Evolutionary conservation across 2,888 invertebrate species (phyloP).

Genomic region (Lasioglossum marginatum): DNA sequence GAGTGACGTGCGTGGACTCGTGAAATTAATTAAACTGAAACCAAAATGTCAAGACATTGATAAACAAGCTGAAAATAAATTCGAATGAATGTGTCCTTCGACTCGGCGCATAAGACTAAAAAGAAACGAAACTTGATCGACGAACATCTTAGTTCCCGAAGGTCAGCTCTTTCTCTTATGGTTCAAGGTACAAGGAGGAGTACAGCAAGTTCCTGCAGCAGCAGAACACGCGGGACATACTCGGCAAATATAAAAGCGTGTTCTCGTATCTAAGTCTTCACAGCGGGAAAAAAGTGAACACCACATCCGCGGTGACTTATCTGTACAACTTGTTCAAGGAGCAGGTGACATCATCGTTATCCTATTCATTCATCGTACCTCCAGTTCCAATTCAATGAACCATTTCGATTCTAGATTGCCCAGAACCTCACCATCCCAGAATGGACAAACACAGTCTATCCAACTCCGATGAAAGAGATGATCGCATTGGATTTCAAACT

Average conservation of each 20-base stretch:
- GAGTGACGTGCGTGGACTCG: too few relatives aligned
- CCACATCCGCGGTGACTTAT: conserved; percentile 79
- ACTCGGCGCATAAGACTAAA: background rate
- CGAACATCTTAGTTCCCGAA: background rate
- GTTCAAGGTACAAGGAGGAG: conserved; percentile 77
- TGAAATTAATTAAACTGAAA: background rate
- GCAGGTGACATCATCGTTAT: conserved; percentile 74
- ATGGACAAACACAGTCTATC: conserved; percentile 84
- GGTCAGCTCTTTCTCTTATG: conserved; percentile 10
- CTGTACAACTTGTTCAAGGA: conserved; percentile 83
- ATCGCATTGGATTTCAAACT: conserved; percentile 83
- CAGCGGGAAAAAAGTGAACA: conserved; percentile 79
- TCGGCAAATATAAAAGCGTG: conserved; percentile 80
- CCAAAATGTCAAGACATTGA: background rate
- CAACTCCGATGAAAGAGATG: conserved; percentile 81
- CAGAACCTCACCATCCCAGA: conserved; percentile 83
- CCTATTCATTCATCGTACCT: background rate
- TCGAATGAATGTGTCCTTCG: background rate
- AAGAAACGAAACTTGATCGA: background rate
- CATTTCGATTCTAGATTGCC: conserved; percentile 66
- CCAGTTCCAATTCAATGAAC: background rate
- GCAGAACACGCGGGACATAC: conserved; percentile 75
- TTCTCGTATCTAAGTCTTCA: conserved; percentile 82
- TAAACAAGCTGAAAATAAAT: background rate
- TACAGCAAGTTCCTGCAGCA: conserved; percentile 70